Base-by-base conservation (phyloP, 2,888 invertebrate genomes). In the Atrina japonica region DNA sequence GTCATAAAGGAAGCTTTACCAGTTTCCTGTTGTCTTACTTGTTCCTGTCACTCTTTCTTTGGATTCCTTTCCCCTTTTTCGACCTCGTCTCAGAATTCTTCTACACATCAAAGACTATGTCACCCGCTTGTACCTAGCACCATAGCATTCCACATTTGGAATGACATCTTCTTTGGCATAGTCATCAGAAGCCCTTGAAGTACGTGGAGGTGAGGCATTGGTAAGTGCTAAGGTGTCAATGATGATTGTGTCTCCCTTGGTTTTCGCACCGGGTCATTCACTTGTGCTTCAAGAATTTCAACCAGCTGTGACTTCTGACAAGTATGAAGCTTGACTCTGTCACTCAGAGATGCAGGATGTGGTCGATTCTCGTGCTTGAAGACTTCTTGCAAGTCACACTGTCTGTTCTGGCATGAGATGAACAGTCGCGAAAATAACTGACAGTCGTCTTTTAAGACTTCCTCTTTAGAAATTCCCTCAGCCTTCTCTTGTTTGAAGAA, bases 21-120 rank as follows among this genome's bases (percentile, higher is more conserved):
- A 80, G 52, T 76, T 75, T 27, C 35, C 18, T 43, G 76, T 73
- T 30, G 68, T 58, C 58, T 64, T 71, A 3, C 45, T 58, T 23
- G 55, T 63, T 5, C 29, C 71, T 58, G 69, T 58, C 11, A 78
- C 75, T 27, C 66, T 56, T 41, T 67, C 23, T 65, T 72, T 56
- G 1, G 55, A 30, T n/a, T 11, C 73, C 76, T 35, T 30, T 21
- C 3, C 75, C 75, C 18, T 71, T 7, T 45, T 69, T 73, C 25
- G 47, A 30, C 35, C 75, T 58, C 1, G 75, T 71, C 60, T 78
- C 69, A 41, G 60, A 27, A 56, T 75, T 70, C 3, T 45, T 23
- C 35, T 66, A 56, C 9, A 56, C 66, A 58, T 56, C 35, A 35
- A 65, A 53, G 11, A 65, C 53, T 25, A 53, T 30, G 14, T 53